phyloP scores from a whole-genome alignment of 2,797 vertebrate species.

The Otus scops region DNA sequence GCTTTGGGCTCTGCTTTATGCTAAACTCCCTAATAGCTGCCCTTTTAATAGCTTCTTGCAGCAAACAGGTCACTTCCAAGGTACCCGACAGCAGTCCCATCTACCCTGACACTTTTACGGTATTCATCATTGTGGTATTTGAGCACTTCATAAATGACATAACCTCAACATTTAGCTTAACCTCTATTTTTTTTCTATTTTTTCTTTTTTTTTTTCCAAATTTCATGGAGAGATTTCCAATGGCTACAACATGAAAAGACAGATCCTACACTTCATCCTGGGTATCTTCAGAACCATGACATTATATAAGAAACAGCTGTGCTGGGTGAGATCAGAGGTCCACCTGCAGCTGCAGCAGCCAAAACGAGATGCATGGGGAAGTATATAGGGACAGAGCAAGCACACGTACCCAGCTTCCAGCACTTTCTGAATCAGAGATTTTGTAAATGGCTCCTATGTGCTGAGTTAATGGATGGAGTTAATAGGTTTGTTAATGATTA shows the following conservation, averaged over 20 bases:
- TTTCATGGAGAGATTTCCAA: neutral
- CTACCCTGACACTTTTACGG: neutral
- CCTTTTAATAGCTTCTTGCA: neutral
- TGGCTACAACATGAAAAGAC: fast-evolving
- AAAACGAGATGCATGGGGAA: neutral
- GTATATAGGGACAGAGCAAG: neutral
- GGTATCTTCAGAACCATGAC: neutral
- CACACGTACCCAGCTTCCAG: neutral
- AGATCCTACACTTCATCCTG: neutral
- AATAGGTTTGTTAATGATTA: neutral
- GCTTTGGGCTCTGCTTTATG: neutral
- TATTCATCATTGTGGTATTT: neutral
- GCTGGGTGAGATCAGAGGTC: neutral
- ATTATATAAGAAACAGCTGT: neutral
- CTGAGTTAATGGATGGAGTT: neutral
- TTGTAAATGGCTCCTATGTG: neutral
- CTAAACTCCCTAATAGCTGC: neutral
- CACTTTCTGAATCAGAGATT: neutral
- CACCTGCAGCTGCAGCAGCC: neutral
- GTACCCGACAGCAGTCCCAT: neutral
- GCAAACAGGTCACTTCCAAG: neutral
- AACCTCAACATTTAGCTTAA: neutral
- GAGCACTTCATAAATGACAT: neutral
- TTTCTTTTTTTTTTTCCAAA: neutral
- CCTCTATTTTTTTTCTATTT: too few species aligned